Conservation (phyloP, 2,113 vertebrate species). For the Oreotrochilus melanogaster region DNA sequence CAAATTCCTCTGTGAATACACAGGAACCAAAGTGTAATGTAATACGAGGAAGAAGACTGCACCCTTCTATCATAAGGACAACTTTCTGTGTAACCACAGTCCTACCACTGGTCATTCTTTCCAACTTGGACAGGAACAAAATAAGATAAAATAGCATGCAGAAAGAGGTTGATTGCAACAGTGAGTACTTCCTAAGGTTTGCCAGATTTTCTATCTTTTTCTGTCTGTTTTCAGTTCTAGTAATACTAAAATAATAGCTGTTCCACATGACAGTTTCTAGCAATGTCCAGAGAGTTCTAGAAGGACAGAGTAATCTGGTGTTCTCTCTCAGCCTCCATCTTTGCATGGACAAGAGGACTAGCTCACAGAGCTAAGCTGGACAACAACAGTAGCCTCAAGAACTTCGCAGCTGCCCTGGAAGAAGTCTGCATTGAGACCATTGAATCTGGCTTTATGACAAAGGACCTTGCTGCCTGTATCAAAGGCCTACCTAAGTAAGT, state of each 20-base stretch:
- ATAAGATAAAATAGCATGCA: neutral
- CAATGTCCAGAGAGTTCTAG: neutral
- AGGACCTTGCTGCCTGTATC: constrained; percentile 96
- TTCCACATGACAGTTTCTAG: neutral
- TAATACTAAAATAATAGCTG: neutral
- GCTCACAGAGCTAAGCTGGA: constrained; percentile 94
- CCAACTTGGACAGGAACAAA: neutral
- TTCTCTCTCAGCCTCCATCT: constrained; percentile 89
- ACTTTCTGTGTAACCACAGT: neutral
- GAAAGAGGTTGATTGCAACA: neutral
- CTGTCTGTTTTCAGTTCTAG: neutral
- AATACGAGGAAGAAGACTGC: neutral
- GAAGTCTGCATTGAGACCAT: constrained; percentile 96
- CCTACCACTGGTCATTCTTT: neutral
- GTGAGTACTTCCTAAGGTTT: neutral
- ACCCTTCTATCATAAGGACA: neutral
- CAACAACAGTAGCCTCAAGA: constrained; percentile 84
- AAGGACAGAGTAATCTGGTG: neutral
- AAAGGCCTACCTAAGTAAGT: constrained; percentile 94
- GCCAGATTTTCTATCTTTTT: neutral
- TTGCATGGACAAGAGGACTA: constrained; percentile 95
- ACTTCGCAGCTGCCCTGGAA: constrained; percentile 89
- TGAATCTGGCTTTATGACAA: constrained; percentile 97
- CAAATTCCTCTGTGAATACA: neutral
- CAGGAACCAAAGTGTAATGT: neutral